Percentiles rank a stretch among this genome's conserved stretches.
These are phyloP conservation scores for Meteorus cinctellus DNA, from an alignment of 2,888 invertebrate species.

Conservation along the genomic window DNA sequence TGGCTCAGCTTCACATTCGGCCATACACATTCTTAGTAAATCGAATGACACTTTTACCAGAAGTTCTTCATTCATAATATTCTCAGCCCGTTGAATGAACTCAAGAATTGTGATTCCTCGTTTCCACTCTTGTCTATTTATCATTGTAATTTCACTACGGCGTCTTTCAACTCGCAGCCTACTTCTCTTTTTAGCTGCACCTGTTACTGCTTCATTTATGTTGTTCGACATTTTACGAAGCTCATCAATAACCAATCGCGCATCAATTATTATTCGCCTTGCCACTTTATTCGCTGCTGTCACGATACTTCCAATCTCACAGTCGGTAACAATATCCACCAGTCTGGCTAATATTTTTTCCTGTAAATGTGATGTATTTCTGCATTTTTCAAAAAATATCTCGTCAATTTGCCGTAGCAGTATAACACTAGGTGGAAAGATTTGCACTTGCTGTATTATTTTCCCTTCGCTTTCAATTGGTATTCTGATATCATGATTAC, in stretches of 20 bases:
- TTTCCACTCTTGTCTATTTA: constrained; percentile 83
- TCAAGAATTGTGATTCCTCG: constrained; percentile 87
- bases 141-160: constrained; percentile 73
- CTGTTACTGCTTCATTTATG: not conserved
- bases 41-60: constrained; percentile 86
- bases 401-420: constrained; percentile 77
- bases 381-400: constrained; percentile 73
- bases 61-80: constrained; percentile 79
- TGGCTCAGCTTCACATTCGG: constrained; percentile 82
- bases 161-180: constrained; percentile 72
- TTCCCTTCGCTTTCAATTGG: constrained; percentile 71
- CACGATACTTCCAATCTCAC: constrained; percentile 61
- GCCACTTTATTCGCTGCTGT: constrained; percentile 79
- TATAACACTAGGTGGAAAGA: constrained; percentile 71
- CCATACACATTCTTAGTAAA: constrained; percentile 84
- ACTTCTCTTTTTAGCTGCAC: constrained; percentile 17
- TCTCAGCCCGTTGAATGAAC: constrained; percentile 89
- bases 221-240: constrained; percentile 76
- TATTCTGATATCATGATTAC: constrained; percentile 74
- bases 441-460: constrained; percentile 44
- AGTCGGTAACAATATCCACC: constrained; percentile 67
- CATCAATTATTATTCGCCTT: constrained; percentile 80
- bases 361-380: constrained; percentile 54
- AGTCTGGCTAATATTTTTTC: constrained; percentile 62
- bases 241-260: constrained; percentile 77